A percentile compares a stretch with the other conserved stretches of the same genome.
phyloP scores from a whole-genome alignment of 2,113 vertebrate species.

The Deroptyus accipitrinus region DNA sequence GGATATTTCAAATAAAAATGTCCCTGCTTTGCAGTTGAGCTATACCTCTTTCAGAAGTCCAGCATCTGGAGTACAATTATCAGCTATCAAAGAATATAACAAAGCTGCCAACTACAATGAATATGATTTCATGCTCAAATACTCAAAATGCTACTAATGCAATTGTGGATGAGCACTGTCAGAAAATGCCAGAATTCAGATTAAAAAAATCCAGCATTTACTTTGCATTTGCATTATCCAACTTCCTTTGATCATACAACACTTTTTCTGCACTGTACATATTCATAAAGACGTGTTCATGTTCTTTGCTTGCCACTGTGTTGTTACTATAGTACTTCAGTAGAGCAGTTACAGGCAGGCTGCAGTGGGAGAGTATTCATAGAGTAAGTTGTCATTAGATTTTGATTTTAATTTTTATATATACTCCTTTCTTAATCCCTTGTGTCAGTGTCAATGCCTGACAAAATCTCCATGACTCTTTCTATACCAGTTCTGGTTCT shows the following conservation, averaged over 20 bases:
- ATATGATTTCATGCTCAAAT: not conserved
- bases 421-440: not conserved
- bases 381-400: not conserved
- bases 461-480: not conserved
- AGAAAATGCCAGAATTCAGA: not conserved
- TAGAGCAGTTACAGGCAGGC: not conserved
- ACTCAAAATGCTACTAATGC: not conserved
- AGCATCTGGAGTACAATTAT: not conserved
- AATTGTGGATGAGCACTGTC: not conserved
- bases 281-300: not conserved
- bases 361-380: not conserved
- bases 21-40: not conserved
- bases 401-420: not conserved
- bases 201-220: not conserved
- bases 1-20: not conserved
- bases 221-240: not conserved
- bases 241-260: not conserved
- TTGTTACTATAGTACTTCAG: not conserved
- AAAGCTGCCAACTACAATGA: not conserved
- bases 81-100: not conserved
- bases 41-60: not conserved
- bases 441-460: not conserved
- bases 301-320: not conserved
- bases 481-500: not conserved
- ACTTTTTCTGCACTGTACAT: not conserved